Conservation (phyloP, 2,888 invertebrate genomes). For the Hoplodrina ambigua region DNA sequence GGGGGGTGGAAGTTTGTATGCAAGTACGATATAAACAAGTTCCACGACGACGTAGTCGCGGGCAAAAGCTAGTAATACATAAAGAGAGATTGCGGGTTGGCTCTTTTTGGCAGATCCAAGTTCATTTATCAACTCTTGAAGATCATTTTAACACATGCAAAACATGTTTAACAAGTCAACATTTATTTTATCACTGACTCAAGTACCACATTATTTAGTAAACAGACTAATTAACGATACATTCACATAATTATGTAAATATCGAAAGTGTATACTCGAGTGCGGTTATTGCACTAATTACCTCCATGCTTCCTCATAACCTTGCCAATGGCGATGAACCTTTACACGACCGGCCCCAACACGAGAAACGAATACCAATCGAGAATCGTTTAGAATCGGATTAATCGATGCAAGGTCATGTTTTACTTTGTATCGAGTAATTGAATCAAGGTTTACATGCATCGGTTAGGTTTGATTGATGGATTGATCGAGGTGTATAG, state of each 20-base stretch:
- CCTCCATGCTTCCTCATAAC: conserved; percentile 57
- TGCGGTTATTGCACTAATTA: conserved; percentile 57
- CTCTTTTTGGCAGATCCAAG: too few relatives aligned
- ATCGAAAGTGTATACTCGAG: conserved; percentile 11
- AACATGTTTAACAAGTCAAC: conserved; percentile 9
- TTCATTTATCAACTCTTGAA: too few relatives aligned
- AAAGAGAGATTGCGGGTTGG: too few relatives aligned
- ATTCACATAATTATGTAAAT: conserved; percentile 25
- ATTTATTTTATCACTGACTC: neutral
- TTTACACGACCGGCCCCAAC: conserved; percentile 51
- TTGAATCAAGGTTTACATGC: conserved; percentile 41
- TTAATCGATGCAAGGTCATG: conserved; percentile 53
- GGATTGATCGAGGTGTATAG: neutral
- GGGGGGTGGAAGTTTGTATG: too few relatives aligned
- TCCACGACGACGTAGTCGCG: too few relatives aligned
- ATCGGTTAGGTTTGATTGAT: conserved; percentile 1
- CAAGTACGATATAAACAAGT: too few relatives aligned
- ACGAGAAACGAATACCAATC: conserved; percentile 57
- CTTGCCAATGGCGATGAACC: conserved; percentile 57
- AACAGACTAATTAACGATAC: conserved; percentile 17
- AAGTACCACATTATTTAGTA: conserved; percentile 9
- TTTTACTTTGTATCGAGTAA: conserved; percentile 48
- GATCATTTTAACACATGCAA: neutral
- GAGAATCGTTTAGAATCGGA: conserved; percentile 55
- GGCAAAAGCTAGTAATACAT: too few relatives aligned